A percentile compares a stretch with the other conserved stretches of the same genome.
phyloP scores from a whole-genome alignment of 2,113 vertebrate genomes.

The Sminthopsis crassicaudata region DNA sequence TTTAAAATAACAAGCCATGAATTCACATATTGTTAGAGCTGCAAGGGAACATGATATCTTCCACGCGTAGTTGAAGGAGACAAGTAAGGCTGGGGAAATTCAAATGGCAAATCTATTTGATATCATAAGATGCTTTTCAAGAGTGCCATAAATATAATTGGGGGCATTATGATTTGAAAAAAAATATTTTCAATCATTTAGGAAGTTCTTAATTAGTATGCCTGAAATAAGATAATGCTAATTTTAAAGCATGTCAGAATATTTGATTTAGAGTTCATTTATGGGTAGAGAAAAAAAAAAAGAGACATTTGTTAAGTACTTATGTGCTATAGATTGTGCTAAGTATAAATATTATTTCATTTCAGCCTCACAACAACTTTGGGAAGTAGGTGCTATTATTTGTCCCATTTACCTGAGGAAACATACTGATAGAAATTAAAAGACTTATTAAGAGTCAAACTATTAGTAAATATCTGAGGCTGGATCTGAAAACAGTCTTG shows the following conservation, averaged over 20 bases:
- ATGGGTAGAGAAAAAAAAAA: not conserved
- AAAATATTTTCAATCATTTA: not conserved
- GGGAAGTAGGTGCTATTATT: not conserved
- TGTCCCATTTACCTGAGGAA: not conserved
- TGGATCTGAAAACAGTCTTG: not conserved
- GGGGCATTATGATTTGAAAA: not conserved
- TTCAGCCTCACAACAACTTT: not conserved
- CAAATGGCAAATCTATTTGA: not conserved
- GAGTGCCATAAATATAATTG: not conserved
- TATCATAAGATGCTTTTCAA: not conserved
- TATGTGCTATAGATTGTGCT: not conserved
- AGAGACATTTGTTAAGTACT: no score
- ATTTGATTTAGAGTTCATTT: not conserved
- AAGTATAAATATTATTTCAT: not conserved
- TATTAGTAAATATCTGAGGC: not conserved
- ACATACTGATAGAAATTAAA: not conserved
- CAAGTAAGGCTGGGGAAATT: not conserved
- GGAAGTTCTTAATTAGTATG: not conserved
- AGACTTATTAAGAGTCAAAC: not conserved
- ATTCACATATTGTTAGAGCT: not conserved
- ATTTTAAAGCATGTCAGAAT: not conserved
- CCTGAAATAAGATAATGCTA: not conserved
- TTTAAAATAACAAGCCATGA: not conserved
- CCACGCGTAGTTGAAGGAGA: not conserved
- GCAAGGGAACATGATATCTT: not conserved